Conservation (phyloP, 2,113 vertebrate genomes). For the Buteo buteo region DNA sequence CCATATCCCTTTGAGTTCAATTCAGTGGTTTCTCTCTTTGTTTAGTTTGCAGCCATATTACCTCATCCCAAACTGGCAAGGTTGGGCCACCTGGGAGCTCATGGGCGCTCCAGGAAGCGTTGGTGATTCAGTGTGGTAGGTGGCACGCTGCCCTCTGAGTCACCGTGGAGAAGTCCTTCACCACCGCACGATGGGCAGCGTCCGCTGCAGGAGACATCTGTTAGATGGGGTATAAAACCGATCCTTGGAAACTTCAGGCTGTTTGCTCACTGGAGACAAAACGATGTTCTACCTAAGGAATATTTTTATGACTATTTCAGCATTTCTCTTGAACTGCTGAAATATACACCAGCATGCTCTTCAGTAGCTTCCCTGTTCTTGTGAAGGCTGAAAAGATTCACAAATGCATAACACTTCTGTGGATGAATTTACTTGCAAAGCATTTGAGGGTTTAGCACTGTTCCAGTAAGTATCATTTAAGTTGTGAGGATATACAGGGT, state of each 20-base stretch:
- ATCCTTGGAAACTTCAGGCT: neutral
- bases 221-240: neutral
- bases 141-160: neutral
- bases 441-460: neutral
- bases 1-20: neutral
- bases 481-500: neutral
- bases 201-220: neutral
- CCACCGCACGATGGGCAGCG: accelerated
- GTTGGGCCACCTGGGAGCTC: neutral
- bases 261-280: neutral
- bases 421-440: neutral
- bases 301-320: neutral
- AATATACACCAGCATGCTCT: neutral
- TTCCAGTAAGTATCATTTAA: neutral
- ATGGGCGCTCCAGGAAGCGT: accelerated
- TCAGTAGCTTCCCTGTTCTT: neutral
- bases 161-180: neutral
- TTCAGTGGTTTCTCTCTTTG: neutral
- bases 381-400: neutral
- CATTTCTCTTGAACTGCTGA: neutral
- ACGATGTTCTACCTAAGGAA: neutral
- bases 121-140: neutral
- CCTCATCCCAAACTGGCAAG: neutral
- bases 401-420: neutral
- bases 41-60: neutral